A percentile compares a stretch with the other conserved stretches of the same genome.
Conservation (phyloP, 2,113 vertebrate species). For the Hydrolagus affinis region DNA sequence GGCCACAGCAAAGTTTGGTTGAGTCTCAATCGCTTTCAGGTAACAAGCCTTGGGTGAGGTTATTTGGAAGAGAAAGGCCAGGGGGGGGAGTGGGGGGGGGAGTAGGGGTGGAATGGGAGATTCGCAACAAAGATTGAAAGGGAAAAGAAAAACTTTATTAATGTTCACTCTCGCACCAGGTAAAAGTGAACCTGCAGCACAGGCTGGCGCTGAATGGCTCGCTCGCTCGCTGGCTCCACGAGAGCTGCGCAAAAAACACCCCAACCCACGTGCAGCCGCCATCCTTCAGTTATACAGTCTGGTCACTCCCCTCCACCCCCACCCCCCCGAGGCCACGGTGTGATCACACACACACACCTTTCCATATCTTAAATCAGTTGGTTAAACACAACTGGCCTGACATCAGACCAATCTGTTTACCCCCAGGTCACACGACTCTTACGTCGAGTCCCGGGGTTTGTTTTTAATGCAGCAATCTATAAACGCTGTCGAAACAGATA, state of each 20-base stretch:
- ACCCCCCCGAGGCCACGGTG: background rate
- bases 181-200: constrained; percentile 99
- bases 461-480: background rate
- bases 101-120: constrained; percentile 58
- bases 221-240: constrained; percentile 91
- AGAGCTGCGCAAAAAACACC: constrained; percentile 81
- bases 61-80: constrained; percentile 59
- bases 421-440: constrained; percentile 24
- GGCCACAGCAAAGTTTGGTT: constrained; percentile 98
- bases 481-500: too few species aligned
- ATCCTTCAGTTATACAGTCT: constrained; percentile 73
- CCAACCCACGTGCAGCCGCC: constrained; percentile 76
- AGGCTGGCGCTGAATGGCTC: constrained; percentile 96
- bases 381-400: background rate
- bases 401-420: constrained; percentile 34
- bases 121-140: constrained; percentile 55
- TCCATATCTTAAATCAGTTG: background rate
- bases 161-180: constrained; percentile 73
- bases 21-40: constrained; percentile 99
- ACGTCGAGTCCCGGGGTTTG: background rate
- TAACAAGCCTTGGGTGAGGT: constrained; percentile 84
- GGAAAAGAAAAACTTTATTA: constrained; percentile 78
- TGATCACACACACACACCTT: constrained; percentile 36
- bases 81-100: constrained; percentile 54
- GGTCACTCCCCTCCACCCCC: background rate